Percentiles rank a stretch among this genome's conserved stretches.
Evolutionary conservation across 92 coral and sea anemone species (phyloP).

Genomic region (Diadumene lineata): DNA sequence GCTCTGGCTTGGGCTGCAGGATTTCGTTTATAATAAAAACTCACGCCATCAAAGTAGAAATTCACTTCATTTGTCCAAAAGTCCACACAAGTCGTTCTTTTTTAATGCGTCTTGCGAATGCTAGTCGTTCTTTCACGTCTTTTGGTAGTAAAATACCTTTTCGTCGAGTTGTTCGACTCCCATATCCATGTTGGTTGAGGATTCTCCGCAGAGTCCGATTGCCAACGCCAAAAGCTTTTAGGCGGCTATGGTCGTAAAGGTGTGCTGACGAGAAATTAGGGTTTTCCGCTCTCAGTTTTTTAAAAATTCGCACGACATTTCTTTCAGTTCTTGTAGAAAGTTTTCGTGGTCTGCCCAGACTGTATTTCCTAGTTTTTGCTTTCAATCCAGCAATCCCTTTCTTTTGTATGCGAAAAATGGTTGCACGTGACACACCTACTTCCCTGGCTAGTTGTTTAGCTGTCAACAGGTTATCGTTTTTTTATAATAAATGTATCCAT

Average conservation of each 20-base stretch:
- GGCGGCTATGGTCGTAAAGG: slow-evolving; percentile 5
- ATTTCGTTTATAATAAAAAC: slow-evolving; percentile 26
- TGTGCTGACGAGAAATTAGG: slow-evolving; percentile 28
- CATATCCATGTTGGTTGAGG: slow-evolving; percentile 30
- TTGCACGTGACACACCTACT: neutral
- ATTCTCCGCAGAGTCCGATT: slow-evolving; percentile 33
- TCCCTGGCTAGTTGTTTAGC: neutral
- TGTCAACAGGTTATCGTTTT: neutral
- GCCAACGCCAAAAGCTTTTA: neutral
- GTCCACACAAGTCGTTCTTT: slow-evolving; percentile 8
- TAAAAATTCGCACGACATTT: slow-evolving; percentile 16
- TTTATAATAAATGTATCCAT: neutral
- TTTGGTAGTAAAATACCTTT: slow-evolving; percentile 30
- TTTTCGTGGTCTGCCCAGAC: slow-evolving; percentile 33
- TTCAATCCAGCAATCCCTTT: neutral
- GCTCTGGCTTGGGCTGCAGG: slow-evolving; percentile 41
- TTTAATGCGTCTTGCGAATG: slow-evolving; percentile 27
- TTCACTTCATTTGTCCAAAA: slow-evolving; percentile 32
- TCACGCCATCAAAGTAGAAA: slow-evolving; percentile 39
- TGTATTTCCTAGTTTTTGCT: neutral
- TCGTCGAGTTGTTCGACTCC: slow-evolving; percentile 15
- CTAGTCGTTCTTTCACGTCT: slow-evolving; percentile 31
- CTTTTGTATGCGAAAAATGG: neutral
- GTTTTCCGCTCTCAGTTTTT: slow-evolving; percentile 19
- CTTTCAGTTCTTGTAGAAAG: slow-evolving; percentile 23